Percentiles rank a stretch among this genome's conserved stretches.
phyloP scores from a whole-genome alignment of 2,888 invertebrate genomes.

The Oasisia sp. region DNA sequence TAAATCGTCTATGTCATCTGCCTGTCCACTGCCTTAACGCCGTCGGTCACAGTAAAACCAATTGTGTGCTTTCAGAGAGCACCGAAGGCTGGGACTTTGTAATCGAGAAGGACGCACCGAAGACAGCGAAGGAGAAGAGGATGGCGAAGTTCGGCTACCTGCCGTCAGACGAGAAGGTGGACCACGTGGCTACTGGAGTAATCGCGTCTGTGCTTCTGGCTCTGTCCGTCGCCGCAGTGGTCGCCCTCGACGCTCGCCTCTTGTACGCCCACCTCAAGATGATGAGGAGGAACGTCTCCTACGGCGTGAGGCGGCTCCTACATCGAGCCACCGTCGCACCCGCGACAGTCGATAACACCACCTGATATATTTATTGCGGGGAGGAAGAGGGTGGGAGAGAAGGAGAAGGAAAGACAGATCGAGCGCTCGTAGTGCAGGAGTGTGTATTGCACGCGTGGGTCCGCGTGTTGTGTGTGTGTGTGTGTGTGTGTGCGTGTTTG shows the following conservation, averaged over 20 bases:
- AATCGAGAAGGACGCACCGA: not conserved
- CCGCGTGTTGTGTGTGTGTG: too few species aligned
- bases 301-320: not conserved
- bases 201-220: not conserved
- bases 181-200: not conserved
- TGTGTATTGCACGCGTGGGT: too few species aligned
- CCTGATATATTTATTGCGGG: too few species aligned
- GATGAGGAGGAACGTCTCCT: slow-evolving; percentile 6
- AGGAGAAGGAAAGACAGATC: too few species aligned
- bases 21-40: too few species aligned
- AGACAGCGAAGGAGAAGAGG: not conserved
- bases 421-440: too few species aligned
- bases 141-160: not conserved
- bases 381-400: too few species aligned
- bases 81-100: not conserved
- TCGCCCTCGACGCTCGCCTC: not conserved
- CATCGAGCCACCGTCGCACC: not conserved
- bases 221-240: not conserved
- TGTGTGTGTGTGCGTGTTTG: too few species aligned
- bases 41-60: too few species aligned
- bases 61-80: not conserved
- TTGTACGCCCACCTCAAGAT: not conserved
- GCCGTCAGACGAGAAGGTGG: not conserved
- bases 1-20: too few species aligned
- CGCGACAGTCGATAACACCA: too few species aligned